These are phyloP conservation scores for Rhagium mordax DNA, from an alignment of 2,888 invertebrate genomes.

Conservation along the genomic window DNA sequence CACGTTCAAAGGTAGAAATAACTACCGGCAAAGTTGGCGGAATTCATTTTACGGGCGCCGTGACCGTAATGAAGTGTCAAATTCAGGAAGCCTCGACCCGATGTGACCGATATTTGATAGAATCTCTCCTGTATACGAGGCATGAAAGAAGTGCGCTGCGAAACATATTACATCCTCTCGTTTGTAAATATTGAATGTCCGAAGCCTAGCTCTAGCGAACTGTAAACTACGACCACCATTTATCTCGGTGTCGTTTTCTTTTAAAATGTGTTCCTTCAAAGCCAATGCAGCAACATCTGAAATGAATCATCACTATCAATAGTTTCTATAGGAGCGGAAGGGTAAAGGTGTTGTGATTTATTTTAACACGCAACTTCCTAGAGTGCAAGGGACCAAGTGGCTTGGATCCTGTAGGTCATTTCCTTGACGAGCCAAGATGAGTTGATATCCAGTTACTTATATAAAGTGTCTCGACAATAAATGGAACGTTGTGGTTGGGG, in stretches of 20 bases:
- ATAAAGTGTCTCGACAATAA: too few relatives aligned
- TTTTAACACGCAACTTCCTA: not conserved
- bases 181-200: conserved; percentile 30
- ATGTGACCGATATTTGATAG: conserved; percentile 36
- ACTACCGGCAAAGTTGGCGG: conserved; percentile 28
- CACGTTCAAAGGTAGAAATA: conserved; percentile 33
- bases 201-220: not conserved
- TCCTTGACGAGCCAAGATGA: too few relatives aligned
- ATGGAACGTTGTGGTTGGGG: too few relatives aligned
- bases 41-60: conserved; percentile 33
- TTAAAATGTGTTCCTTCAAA: conserved; percentile 7
- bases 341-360: not conserved
- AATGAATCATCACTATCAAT: not conserved
- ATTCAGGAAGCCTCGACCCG: conserved; percentile 32
- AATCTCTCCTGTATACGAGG: not conserved
- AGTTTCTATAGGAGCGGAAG: not conserved
- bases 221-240: conserved; percentile 16
- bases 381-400: too few relatives aligned
- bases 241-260: conserved; percentile 17
- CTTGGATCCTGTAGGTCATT: too few relatives aligned
- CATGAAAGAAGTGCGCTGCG: conserved; percentile 25
- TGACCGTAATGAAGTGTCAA: conserved; percentile 38
- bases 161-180: conserved; percentile 35
- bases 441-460: too few relatives aligned
- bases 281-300: not conserved